Base-by-base conservation (phyloP, 2,888 invertebrate genomes). In the Strigamia crassipes region DNA sequence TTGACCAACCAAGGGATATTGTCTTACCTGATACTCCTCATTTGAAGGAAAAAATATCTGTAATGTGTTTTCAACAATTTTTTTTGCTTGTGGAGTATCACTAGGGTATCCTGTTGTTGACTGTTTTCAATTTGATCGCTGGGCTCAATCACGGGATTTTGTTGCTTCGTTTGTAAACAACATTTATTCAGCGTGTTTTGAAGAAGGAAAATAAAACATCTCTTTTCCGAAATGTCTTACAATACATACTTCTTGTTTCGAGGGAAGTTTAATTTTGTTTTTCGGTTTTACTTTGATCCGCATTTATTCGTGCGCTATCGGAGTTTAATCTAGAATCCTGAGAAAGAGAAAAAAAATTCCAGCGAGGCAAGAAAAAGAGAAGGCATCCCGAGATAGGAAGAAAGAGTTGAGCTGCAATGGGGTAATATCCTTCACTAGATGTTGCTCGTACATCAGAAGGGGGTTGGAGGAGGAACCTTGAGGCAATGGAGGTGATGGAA, bases 331-430 rank as follows among this genome's bases (percentile, higher is more conserved):
- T 66, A 12, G 61, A 66, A 66, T 66, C 61, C 61, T 18, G 23
- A 23, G 61, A 66, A 66, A 46, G n/a, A 18, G 18, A 66, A 66
- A 66, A 66, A 66, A 66, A 66, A 66, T 66, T 66, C 61, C 61
- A 66, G 23, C 18, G 61, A 66, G 61, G 61, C 61, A 66, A 66
- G 61, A 66, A 66, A 66, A 66, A 66, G 61, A 23, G 61, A 66
- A 66, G 61, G 61, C 61, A 66, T 66, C 61, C 61, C 23, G 21
- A 66, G 61, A 66, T 66, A 66, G 61, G 61, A 66, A 23, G 61
- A 66, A 66, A 66, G 61, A 66, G 61, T 66, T 66, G 61, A 66
- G 61, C 61, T 66, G 61, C 61, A 66, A 66, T 66, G 61, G 61
- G 61, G 23, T 66, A 66, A 66, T 66, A 66, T 66, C 61, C 61